Evolutionary conservation across 1,140 invertebrate species (phyloP).

Genomic region (Onthophagus taurus): DNA sequence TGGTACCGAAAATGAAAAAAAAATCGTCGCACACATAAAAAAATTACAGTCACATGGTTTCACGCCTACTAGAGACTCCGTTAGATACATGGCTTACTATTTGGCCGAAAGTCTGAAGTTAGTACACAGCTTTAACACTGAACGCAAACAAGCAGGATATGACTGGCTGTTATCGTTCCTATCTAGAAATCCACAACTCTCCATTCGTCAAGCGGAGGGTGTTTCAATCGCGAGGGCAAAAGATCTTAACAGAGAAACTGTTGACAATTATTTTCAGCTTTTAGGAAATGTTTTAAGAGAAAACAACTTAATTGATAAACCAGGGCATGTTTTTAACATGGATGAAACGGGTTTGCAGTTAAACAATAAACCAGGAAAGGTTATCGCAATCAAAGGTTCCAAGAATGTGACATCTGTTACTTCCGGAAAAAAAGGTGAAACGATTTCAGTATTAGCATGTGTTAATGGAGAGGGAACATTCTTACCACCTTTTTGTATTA

Average conservation of each 20-base stretch:
- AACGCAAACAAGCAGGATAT: conserved; percentile 19
- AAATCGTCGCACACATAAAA: conserved; percentile 19
- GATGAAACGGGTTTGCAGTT: conserved; percentile 39
- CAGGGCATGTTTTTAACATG: conserved; percentile 35
- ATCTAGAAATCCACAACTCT: conserved; percentile 27
- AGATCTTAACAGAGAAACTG: conserved; percentile 30
- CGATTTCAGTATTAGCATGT: conserved; percentile 29
- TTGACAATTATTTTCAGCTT: conserved; percentile 29
- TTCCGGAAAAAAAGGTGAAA: conserved; percentile 30
- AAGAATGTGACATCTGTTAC: conserved; percentile 23
- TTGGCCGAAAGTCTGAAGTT: conserved; percentile 5
- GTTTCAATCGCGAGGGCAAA: conserved; percentile 31
- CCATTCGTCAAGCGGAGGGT: conserved; percentile 33
- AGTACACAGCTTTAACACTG: conserved; percentile 14
- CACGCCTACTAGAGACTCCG: conserved; percentile 17
- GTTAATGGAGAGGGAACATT: conserved; percentile 29
- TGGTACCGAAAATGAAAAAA: conserved; percentile 20
- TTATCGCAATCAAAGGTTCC: conserved; percentile 33
- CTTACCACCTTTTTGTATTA: conserved; percentile 21
- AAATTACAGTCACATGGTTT: conserved; percentile 27
- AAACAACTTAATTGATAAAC: conserved; percentile 25
- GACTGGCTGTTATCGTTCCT: conserved; percentile 25
- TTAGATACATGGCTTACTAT: conserved; percentile 11
- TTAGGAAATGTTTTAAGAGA: conserved; percentile 23
- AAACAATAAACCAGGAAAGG: conserved; percentile 30